Evolutionary conservation across 2,113 vertebrate genomes (phyloP).

Genomic region (Hyperopisus bebe): DNA sequence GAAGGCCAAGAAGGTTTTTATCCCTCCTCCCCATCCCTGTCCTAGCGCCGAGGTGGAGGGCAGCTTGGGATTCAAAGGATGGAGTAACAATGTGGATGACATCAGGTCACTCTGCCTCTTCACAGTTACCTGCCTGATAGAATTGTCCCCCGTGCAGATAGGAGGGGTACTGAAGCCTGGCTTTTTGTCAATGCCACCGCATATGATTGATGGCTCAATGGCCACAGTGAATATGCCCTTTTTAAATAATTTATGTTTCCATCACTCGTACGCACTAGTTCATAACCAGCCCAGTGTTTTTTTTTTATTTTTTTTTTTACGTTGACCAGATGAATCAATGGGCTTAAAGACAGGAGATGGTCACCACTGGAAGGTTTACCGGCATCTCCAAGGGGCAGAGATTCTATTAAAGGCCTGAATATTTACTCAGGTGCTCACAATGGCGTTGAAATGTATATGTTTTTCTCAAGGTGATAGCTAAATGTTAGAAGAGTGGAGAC

Average conservation of each 20-base stretch:
- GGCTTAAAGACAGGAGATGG: constrained; percentile 84
- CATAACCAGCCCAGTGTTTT: constrained; percentile 80
- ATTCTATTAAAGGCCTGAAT: constrained; percentile 45
- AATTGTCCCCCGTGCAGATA: constrained; percentile 89
- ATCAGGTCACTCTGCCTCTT: constrained; percentile 83
- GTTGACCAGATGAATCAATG: constrained; percentile 89
- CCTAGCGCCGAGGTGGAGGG: constrained; percentile 80
- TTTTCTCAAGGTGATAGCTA: constrained; percentile 28
- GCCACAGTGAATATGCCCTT: constrained; percentile 97
- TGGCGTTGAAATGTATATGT: constrained; percentile 35
- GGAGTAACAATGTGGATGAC: constrained; percentile 93
- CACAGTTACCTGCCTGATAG: constrained; percentile 88
- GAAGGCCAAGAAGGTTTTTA: constrained; percentile 64
- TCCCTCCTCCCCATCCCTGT: constrained; percentile 62
- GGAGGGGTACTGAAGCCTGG: constrained; percentile 81
- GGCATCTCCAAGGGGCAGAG: constrained; percentile 56
- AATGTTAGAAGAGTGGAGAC: not conserved
- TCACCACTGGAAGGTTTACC: constrained; percentile 69
- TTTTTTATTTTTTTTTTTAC: constrained; percentile 80
- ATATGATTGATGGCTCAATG: constrained; percentile 99
- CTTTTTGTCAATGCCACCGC: constrained; percentile 96
- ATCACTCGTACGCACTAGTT: constrained; percentile 91
- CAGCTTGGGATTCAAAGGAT: constrained; percentile 82
- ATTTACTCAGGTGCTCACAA: constrained; percentile 45
- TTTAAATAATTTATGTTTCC: constrained; percentile 99